phyloP scores from a whole-genome alignment of 2,113 vertebrate species.

The Hepsetus odoe region DNA sequence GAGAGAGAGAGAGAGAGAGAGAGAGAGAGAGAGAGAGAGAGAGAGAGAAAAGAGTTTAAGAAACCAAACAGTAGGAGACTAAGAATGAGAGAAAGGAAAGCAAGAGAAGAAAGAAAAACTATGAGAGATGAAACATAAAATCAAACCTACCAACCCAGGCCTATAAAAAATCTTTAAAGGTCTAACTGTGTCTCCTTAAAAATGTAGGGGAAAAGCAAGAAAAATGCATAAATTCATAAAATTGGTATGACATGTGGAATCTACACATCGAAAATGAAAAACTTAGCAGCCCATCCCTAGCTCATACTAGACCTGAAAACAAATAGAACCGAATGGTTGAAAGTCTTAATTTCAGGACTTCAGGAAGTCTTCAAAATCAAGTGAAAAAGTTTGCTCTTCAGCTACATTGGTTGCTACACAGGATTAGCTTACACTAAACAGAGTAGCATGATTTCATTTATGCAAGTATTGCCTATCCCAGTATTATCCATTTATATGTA shows the following conservation, averaged over 20 bases:
- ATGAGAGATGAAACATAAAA: conserved; percentile 6
- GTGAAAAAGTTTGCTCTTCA: too few species aligned
- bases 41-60: not conserved
- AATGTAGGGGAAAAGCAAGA: not conserved
- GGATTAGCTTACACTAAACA: too few species aligned
- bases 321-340: too few species aligned
- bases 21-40: not conserved
- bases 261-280: not conserved
- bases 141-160: conserved; percentile 6
- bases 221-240: not conserved
- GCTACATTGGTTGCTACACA: too few species aligned
- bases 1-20: not conserved
- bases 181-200: not conserved
- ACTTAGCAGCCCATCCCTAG: not conserved
- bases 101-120: too few species aligned
- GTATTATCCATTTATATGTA: too few species aligned
- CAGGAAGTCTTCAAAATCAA: too few species aligned
- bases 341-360: not conserved
- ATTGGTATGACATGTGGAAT: not conserved
- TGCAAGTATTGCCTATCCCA: too few species aligned
- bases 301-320: not conserved
- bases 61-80: too few species aligned
- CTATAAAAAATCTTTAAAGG: conserved; percentile 9
- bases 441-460: too few species aligned
- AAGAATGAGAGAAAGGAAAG: too few species aligned